Evolutionary conservation across 1,140 invertebrate species (phyloP).

Genomic region (Achroia grisella): DNA sequence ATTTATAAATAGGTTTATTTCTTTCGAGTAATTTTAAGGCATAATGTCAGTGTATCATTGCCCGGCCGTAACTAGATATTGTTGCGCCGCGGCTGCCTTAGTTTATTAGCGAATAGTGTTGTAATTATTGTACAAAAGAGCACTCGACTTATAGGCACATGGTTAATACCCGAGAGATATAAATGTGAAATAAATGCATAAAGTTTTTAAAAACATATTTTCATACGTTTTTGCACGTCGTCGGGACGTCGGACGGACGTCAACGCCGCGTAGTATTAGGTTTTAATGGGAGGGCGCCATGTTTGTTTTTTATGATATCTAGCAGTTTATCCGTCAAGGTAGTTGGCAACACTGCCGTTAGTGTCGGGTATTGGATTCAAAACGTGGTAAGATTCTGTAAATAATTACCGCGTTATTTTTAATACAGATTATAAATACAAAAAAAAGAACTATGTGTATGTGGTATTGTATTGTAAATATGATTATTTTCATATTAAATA

Average conservation of each 20-base stretch:
- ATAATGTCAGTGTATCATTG: conserved; percentile 18
- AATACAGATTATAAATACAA: too few species aligned
- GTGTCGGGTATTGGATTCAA: too few species aligned
- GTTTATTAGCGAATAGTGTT: conserved; percentile 54
- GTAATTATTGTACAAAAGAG: conserved; percentile 65
- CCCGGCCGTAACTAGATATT: not conserved
- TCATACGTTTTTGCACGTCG: conserved; percentile 71
- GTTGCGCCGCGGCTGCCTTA: conserved; percentile 42
- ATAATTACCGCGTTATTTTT: too few species aligned
- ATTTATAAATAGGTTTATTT: conserved; percentile 58
- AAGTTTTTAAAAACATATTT: conserved; percentile 68
- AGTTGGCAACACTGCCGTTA: too few species aligned
- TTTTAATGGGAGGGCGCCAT: conserved; percentile 36
- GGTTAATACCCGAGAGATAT: conserved; percentile 64
- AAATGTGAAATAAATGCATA: conserved; percentile 58
- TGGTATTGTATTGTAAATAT: too few species aligned
- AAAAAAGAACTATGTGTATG: too few species aligned
- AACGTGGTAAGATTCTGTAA: too few species aligned
- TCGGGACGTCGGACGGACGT: conserved; percentile 37
- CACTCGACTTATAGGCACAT: conserved; percentile 65
- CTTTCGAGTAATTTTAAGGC: conserved; percentile 45
- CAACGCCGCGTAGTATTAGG: conserved; percentile 41
- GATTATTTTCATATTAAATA: too few species aligned
- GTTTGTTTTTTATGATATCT: conserved; percentile 6
- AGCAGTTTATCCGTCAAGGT: too few species aligned